Base-by-base conservation (phyloP, 2,113 vertebrate species). In the Vicugna pacos region DNA sequence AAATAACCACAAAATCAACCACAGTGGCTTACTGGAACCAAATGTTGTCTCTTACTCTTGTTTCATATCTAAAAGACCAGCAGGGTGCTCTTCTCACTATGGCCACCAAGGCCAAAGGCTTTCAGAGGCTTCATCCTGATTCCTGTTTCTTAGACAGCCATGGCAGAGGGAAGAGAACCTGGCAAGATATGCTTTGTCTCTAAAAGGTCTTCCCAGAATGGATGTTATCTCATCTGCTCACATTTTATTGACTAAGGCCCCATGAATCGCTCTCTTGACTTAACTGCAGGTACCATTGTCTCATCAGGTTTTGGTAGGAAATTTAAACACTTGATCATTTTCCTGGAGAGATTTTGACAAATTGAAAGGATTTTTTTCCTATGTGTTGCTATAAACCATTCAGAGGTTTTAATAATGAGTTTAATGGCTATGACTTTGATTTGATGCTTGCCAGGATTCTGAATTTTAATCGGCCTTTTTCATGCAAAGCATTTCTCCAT, bases 381-480 rank as follows among this genome's bases (percentile, higher is more conserved):
- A 22, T 24, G 13, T 54, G 38, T 24, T 91, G 19, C 10, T n/a
- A 80, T 24, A 76, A 72, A 58, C 5, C 13, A 52, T 65, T 91
- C 52, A 67, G n/a, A 81, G 24, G 0, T 46, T 76, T 62, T 77
- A 94, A 91, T 89, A 82, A 65, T 75, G 72, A 94, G 28, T 64
- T 89, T 67, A 89, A 54, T 35, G 20, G 10, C 1, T 62, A 65
- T 62, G 32, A 0, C 42, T 58, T 96, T 69, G 50, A 52, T 48
- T 73, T 62, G 24, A 52, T 94, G 50, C 20, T 82, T 86, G 48
- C 73, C 32, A 95, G 72, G 54, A 86, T 14, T 80, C 28, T 89
- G 32, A 58, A n/a, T 60, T 96, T 94, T 95, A 90, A 91, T 14
- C 69, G 46, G n/a, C 16, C 6, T 88, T 85, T 96, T 89, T 54